phyloP scores from a whole-genome alignment of 2,888 invertebrate species.

The Pyrgus malvae region DNA sequence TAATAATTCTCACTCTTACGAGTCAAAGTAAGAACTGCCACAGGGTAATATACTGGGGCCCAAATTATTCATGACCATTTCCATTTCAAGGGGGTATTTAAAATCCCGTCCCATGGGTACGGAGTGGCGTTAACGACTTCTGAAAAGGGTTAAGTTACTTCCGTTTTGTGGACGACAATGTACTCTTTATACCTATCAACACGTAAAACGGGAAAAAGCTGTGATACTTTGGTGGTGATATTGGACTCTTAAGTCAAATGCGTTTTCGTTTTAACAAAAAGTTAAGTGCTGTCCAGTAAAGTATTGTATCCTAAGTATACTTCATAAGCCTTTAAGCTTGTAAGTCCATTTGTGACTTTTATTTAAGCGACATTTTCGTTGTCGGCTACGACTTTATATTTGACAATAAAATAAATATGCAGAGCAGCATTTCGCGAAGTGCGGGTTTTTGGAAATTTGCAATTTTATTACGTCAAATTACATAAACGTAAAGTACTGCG shows the following conservation, averaged over 20 bases:
- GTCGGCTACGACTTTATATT: no score
- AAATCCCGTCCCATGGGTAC: constrained; percentile 22
- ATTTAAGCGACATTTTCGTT: no score
- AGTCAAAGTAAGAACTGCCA: constrained; percentile 2
- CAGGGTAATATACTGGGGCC: constrained; percentile 8
- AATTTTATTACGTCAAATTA: no score
- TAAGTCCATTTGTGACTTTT: no score
- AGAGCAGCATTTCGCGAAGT: no score
- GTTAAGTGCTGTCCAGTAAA: constrained; percentile 1
- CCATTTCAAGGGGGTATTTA: constrained; percentile 22
- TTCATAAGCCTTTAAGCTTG: constrained; percentile 3
- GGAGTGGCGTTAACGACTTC: constrained; percentile 24
- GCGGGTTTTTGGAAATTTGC: no score
- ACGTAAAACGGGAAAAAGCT: constrained; percentile 10
- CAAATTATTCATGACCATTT: constrained; percentile 26
- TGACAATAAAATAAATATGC: no score
- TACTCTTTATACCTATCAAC: constrained; percentile 10
- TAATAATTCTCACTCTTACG: no score
- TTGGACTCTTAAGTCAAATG: constrained; percentile 3
- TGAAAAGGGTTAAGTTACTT: constrained; percentile 25
- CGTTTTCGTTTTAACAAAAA: constrained; percentile 12
- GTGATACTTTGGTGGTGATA: constrained; percentile 1
- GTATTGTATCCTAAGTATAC: not conserved
- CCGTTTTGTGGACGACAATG: constrained; percentile 21
- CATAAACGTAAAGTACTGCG: no score